A percentile compares a stretch with the other conserved stretches of the same genome.
Conservation (phyloP, 2,888 invertebrate species). For the Zaprionus lineosus region DNA sequence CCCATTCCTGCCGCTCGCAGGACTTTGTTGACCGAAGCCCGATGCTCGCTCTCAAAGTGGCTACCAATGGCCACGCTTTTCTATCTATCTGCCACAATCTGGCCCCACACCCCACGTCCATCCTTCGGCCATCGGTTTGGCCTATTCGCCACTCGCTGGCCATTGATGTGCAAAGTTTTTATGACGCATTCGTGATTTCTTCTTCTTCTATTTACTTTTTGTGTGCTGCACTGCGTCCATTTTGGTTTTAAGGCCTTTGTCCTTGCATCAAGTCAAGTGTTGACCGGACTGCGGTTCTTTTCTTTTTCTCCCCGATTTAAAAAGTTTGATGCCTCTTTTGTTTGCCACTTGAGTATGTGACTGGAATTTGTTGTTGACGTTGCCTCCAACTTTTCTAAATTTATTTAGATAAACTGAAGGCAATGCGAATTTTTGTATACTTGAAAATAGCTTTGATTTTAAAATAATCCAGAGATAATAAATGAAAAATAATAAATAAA, state of each 20-base stretch:
- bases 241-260: constrained; percentile 64
- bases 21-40: constrained; percentile 51
- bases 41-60: constrained; percentile 46
- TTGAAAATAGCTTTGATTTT: constrained; percentile 28
- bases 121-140: no score
- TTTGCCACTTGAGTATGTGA: constrained; percentile 7
- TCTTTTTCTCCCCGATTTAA: constrained; percentile 13
- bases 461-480: not conserved
- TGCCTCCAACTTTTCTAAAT: constrained; percentile 10
- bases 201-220: constrained; percentile 34
- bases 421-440: no score
- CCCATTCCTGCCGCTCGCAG: constrained; percentile 26
- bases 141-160: constrained; percentile 12
- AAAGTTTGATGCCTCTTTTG: constrained; percentile 9
- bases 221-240: constrained; percentile 70
- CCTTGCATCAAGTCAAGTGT: constrained; percentile 67
- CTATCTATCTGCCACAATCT: constrained; percentile 29
- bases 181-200: constrained; percentile 74
- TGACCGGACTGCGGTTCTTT: constrained; percentile 32
- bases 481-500: not conserved
- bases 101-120: not conserved
- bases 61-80: constrained; percentile 51
- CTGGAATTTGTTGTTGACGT: constrained; percentile 11
- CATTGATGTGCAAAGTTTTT: constrained; percentile 75
- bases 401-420: no score